Evolutionary conservation across 2,888 invertebrate species (phyloP).

Genomic region (Panzeria rudis): DNA sequence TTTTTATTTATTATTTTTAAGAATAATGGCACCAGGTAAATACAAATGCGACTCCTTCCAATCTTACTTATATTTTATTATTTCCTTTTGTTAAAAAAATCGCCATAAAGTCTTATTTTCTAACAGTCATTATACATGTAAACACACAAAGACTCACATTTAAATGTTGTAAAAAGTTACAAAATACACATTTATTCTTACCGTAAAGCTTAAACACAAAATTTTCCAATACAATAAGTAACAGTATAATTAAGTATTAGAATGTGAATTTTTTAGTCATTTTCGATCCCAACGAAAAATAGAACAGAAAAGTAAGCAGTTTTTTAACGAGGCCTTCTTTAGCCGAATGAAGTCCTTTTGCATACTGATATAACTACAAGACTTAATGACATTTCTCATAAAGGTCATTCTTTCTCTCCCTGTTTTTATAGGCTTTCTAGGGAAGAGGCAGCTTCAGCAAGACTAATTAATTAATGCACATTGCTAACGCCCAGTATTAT

Average conservation of each 20-base stretch:
- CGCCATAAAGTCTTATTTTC: not conserved
- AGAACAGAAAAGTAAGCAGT: not conserved
- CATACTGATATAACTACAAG: too few species aligned
- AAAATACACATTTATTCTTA: not conserved
- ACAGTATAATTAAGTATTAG: conserved; percentile 6
- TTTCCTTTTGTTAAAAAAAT: not conserved
- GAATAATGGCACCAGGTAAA: too few species aligned
- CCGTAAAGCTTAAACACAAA: conserved; percentile 16
- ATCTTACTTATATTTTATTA: not conserved
- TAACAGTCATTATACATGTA: not conserved
- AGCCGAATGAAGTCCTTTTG: too few species aligned
- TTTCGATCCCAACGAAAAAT: not conserved
- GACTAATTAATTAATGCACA: too few species aligned
- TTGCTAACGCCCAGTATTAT: too few species aligned
- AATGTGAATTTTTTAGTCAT: not conserved
- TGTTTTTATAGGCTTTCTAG: too few species aligned
- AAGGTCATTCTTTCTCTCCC: too few species aligned
- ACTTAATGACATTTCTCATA: too few species aligned
- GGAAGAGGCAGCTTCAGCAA: too few species aligned
- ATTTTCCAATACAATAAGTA: conserved; percentile 50
- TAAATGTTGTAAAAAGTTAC: not conserved
- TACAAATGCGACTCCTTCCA: too few species aligned
- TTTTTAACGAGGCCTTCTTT: not conserved
- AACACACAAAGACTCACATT: not conserved
- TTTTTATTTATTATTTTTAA: too few species aligned